Evolutionary conservation across 2,797 vertebrate genomes (phyloP).

Genomic region (Falco peregrinus): DNA sequence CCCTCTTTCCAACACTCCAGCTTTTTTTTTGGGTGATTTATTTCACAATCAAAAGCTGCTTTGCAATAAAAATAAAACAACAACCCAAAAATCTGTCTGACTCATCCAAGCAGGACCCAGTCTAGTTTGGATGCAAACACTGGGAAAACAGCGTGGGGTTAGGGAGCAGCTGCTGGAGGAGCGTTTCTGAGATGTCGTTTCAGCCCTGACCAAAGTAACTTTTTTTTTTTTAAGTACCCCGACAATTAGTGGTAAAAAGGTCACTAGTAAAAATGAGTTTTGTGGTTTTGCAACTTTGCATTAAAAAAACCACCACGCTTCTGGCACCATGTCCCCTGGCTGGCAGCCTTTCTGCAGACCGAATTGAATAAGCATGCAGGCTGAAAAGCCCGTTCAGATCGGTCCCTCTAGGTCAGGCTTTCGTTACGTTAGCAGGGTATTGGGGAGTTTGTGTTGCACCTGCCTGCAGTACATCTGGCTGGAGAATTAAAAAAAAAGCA

Average conservation of each 20-base stretch:
- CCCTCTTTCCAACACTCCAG: not conserved
- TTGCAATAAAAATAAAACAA: not conserved
- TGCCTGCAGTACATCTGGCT: conserved; percentile 44
- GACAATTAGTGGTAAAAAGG: conserved; percentile 63
- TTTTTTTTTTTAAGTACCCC: not conserved
- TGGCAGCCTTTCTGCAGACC: conserved; percentile 15
- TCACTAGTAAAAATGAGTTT: conserved; percentile 55
- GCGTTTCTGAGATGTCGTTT: not conserved
- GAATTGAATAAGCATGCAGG: not conserved
- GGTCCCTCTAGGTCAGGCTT: conserved; percentile 8
- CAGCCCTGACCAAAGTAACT: not conserved
- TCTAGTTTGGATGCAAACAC: not conserved
- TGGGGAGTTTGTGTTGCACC: conserved; percentile 56
- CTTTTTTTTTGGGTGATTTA: not conserved
- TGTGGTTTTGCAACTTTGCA: conserved; percentile 66
- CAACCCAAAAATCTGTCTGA: not conserved
- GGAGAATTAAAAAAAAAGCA: not conserved
- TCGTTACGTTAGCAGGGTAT: not conserved
- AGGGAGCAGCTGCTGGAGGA: not conserved
- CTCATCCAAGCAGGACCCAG: not conserved
- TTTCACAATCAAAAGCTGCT: conserved; percentile 31
- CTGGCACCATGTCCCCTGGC: not conserved
- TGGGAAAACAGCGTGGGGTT: not conserved
- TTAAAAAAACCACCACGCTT: conserved; percentile 53
- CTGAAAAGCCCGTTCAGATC: conserved; percentile 32